These are phyloP conservation scores for Euwallacea fornicatus DNA, from an alignment of 1,140 invertebrate species.

Conservation along the genomic window DNA sequence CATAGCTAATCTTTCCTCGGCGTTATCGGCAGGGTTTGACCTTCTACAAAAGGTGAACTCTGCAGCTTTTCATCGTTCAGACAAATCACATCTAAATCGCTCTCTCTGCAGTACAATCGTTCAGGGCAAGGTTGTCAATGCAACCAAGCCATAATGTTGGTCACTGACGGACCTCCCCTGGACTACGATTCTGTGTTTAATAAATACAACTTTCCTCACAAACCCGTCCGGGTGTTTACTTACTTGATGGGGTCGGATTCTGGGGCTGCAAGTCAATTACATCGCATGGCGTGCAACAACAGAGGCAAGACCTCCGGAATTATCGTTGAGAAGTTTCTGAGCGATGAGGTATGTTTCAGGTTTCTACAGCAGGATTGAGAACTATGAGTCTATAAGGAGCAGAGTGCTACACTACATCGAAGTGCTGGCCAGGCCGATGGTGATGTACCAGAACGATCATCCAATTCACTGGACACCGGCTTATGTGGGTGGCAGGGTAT, in stretches of 20 bases:
- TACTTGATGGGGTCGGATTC: constrained; percentile 94
- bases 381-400: constrained; percentile 56
- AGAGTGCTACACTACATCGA: constrained; percentile 92
- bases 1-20: constrained; percentile 91
- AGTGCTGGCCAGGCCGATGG: constrained; percentile 87
- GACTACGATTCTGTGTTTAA: constrained; percentile 66
- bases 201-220: constrained; percentile 88
- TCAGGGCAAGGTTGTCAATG: constrained; percentile 85
- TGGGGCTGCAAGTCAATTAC: constrained; percentile 79
- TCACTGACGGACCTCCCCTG: constrained; percentile 88
- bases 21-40: constrained; percentile 88
- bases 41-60: constrained; percentile 78
- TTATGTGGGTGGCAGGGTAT: constrained; percentile 84
- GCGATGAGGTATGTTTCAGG: constrained; percentile 39
- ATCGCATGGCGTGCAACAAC: constrained; percentile 94
- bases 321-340: too few species aligned
- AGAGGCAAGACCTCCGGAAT: constrained; percentile 69
- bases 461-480: constrained; percentile 89
- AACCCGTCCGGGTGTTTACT: constrained; percentile 93
- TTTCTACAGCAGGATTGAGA: constrained; percentile 49
- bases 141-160: constrained; percentile 97
- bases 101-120: constrained; percentile 68
- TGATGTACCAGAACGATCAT: constrained; percentile 86
- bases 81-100: constrained; percentile 31
- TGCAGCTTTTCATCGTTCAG: not conserved